Evolutionary conservation across 2,113 vertebrate genomes (phyloP).

Genomic region (Alouatta palliata): DNA sequence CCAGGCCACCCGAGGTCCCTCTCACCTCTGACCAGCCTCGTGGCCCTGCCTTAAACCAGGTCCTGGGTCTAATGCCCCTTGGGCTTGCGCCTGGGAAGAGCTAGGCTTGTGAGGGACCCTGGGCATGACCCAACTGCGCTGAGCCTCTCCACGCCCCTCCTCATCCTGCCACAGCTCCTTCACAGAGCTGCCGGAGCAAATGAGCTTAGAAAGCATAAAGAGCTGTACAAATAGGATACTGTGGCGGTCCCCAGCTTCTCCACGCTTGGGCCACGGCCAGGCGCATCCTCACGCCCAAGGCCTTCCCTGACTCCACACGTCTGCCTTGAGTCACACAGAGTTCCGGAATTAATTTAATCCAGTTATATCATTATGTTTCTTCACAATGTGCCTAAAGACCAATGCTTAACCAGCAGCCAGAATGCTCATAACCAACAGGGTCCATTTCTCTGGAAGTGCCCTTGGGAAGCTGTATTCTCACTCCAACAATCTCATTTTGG

Average conservation of each 20-base stretch:
- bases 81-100: background rate
- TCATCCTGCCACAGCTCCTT: background rate
- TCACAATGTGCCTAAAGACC: background rate
- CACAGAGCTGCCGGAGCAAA: background rate
- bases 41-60: background rate
- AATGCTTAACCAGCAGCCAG: background rate
- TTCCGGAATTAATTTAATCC: background rate
- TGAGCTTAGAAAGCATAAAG: background rate
- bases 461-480: background rate
- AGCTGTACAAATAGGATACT: background rate
- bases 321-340: background rate
- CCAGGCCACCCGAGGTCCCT: rapidly evolving
- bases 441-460: background rate
- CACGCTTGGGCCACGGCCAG: background rate
- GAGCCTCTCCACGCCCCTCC: background rate
- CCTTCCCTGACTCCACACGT: background rate
- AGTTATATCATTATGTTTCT: background rate
- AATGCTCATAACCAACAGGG: background rate
- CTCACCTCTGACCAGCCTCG: background rate
- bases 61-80: rapidly evolving
- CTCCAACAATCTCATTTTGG: background rate
- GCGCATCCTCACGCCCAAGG: background rate
- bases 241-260: background rate
- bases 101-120: background rate
- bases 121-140: too few species aligned